Conservation (phyloP, 2,888 invertebrate genomes). For the Bellardia pandia region DNA sequence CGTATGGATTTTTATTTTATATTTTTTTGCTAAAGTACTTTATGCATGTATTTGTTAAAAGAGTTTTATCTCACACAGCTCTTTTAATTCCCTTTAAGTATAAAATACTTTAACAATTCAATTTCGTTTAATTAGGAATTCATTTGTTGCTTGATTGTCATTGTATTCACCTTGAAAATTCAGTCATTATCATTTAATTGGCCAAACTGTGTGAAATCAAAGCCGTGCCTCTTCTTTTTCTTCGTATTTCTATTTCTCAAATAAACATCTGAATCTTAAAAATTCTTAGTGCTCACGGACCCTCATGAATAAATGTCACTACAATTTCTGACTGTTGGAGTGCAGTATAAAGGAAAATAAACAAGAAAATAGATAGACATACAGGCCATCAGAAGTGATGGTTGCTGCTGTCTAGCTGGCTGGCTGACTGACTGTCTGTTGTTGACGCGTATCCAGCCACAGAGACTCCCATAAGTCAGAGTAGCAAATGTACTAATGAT, state of each 20-base stretch:
- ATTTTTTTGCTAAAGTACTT: not conserved
- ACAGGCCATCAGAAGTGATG: conserved; percentile 30
- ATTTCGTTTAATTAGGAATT: conserved; percentile 51
- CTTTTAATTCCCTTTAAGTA: not conserved
- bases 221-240: not conserved
- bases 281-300: conserved; percentile 48
- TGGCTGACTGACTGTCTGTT: conserved; percentile 28
- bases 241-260: not conserved
- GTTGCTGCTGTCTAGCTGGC: conserved; percentile 28
- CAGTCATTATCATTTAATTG: conserved; percentile 57
- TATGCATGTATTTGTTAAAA: not conserved
- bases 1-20: conserved; percentile 9
- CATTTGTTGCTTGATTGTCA: not conserved
- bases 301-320: not conserved
- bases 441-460: conserved; percentile 13
- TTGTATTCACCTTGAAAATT: conserved; percentile 34
- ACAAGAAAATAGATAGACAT: not conserved
- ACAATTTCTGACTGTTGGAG: not conserved
- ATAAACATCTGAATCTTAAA: conserved; percentile 22
- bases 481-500: conserved; percentile 43
- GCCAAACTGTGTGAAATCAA: conserved; percentile 28
- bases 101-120: conserved; percentile 50
- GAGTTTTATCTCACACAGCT: not conserved
- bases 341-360: not conserved
- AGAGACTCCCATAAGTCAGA: conserved; percentile 61